phyloP scores from a whole-genome alignment of 2,888 invertebrate genomes.

The Parnassius mnemosyne region DNA sequence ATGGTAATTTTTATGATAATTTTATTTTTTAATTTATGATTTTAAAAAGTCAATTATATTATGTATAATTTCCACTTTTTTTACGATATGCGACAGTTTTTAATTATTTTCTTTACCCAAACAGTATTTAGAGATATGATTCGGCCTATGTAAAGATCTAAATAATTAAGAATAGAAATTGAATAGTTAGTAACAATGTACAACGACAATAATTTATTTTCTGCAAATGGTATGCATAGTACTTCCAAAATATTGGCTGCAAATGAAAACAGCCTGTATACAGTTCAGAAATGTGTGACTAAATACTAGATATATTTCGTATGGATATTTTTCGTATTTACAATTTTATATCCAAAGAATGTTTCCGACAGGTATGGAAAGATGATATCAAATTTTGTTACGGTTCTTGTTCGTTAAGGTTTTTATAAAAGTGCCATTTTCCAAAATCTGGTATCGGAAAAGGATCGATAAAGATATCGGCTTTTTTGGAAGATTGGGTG shows the following conservation, averaged over 20 bases:
- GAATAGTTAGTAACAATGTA: slow-evolving; percentile 9
- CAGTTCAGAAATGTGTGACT: too few species aligned
- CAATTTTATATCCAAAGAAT: neutral
- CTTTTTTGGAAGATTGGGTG: too few species aligned
- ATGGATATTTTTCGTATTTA: slow-evolving; percentile 5
- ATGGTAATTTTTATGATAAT: neutral
- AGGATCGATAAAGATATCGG: too few species aligned
- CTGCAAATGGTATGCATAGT: neutral
- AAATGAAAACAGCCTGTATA: neutral
- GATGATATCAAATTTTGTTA: too few species aligned
- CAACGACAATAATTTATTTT: slow-evolving; percentile 18
- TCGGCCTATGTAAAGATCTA: slow-evolving; percentile 18
- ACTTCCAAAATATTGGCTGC: neutral
- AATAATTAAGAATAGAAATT: slow-evolving; percentile 4
- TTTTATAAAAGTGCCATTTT: too few species aligned
- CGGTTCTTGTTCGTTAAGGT: too few species aligned
- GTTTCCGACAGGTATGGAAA: too few species aligned
- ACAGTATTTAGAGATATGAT: slow-evolving; percentile 7
- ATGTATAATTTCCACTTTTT: slow-evolving; percentile 3
- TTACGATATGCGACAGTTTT: slow-evolving; percentile 1
- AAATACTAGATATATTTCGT: neutral
- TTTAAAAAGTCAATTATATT: slow-evolving; percentile 4
- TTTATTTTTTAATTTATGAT: slow-evolving; percentile 1
- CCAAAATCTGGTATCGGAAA: too few species aligned
- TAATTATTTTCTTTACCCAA: slow-evolving; percentile 1